Conservation (phyloP, 1,140 invertebrate genomes). For the Zophobas morio region DNA sequence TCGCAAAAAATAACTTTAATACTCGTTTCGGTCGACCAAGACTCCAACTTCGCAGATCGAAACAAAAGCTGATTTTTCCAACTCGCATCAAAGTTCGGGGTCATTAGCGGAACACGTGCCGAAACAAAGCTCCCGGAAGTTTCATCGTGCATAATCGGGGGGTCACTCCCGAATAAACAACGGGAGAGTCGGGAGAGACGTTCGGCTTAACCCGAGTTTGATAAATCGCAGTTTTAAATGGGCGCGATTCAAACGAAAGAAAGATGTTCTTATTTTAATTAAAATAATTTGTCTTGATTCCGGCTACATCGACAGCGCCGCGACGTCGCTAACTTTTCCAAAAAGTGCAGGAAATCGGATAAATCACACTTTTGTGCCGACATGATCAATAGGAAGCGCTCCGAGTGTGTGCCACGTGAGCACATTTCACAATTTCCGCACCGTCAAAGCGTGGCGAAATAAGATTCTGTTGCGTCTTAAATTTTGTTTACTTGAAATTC, state of each 20-base stretch:
- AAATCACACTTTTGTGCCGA: too few species aligned
- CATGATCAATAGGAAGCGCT: too few species aligned
- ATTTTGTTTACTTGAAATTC: too few species aligned
- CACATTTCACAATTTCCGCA: too few species aligned
- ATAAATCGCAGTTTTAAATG: background rate
- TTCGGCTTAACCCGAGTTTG: background rate
- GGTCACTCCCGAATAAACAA: background rate
- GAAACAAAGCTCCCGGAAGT: background rate
- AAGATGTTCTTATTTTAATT: slow-evolving; percentile 5
- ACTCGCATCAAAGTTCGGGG: too few species aligned
- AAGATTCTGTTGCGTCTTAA: too few species aligned
- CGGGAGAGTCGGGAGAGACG: background rate
- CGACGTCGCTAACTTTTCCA: too few species aligned
- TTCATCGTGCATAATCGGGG: background rate
- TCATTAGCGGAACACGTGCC: background rate
- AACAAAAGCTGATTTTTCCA: background rate
- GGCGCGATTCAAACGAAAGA: background rate
- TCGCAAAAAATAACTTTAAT: slow-evolving; percentile 30
- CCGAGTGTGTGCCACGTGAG: too few species aligned
- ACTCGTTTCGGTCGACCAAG: slow-evolving; percentile 13
- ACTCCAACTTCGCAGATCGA: background rate
- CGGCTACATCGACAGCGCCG: background rate
- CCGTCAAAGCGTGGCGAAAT: too few species aligned
- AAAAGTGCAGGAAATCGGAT: too few species aligned
- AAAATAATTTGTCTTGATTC: slow-evolving; percentile 15